Percentiles rank a stretch among this genome's conserved stretches.
phyloP scores from a whole-genome alignment of 2,113 vertebrate genomes.

The Herpetotheres cachinnans region DNA sequence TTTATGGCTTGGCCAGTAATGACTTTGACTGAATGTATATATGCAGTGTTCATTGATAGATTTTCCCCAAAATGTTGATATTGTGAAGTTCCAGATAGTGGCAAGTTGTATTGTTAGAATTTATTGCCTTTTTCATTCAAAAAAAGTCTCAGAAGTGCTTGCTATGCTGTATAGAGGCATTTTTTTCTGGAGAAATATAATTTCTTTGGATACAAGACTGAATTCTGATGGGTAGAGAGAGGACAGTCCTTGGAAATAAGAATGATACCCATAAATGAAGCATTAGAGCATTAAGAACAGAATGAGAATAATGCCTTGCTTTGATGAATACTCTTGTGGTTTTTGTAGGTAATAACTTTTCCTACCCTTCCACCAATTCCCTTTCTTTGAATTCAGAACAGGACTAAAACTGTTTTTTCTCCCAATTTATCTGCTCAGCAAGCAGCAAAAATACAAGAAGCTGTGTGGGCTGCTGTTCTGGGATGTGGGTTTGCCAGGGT shows the following conservation, averaged over 20 bases:
- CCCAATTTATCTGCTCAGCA: neutral
- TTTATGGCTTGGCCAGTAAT: neutral
- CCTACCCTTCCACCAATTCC: neutral
- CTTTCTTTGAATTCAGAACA: neutral
- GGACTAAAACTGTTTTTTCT: neutral
- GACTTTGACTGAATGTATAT: neutral
- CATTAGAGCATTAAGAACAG: neutral
- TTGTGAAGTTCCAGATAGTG: neutral
- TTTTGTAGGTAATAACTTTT: neutral
- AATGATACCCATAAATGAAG: neutral
- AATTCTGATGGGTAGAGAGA: neutral
- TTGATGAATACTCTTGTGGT: neutral
- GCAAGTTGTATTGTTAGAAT: neutral
- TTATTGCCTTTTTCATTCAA: neutral
- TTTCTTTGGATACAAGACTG: neutral
- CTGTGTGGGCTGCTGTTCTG: neutral
- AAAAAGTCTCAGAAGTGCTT: neutral
- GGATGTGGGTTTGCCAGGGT: neutral
- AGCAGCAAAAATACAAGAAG: neutral
- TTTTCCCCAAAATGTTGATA: neutral
- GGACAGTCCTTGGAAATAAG: neutral
- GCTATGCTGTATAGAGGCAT: neutral
- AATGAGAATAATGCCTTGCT: neutral
- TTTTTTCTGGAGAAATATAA: neutral
- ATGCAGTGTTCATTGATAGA: neutral